Evolutionary conservation across 92 coral and sea anemone genomes (phyloP), one percentile per base, ranked within the genome.

Genomic region (Umimayanthus chanpuru): DNA sequence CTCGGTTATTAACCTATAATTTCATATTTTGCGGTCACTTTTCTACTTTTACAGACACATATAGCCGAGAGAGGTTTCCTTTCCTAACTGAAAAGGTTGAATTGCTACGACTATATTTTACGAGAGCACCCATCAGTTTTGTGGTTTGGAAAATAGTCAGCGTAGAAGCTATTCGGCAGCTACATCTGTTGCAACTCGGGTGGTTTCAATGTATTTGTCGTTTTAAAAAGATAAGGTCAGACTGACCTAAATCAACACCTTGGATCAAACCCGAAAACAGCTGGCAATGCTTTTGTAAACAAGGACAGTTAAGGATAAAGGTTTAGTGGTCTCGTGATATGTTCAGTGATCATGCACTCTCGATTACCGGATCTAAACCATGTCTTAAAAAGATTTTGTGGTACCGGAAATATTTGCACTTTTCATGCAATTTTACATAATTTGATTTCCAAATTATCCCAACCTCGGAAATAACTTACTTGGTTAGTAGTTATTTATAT

Each of bases 321-420:
- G 14, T 49, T 64, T 44, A 7, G 43, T 23, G 49, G 38, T 83
- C 43, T 41, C 64, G 28, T 66, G 86, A 66, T 21, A 61, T 20
- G 38, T 23, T n/a, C n/a, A n/a, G n/a, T 36, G 53, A 61, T 56
- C 73, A 81, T 8, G 30, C 25, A 44, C 36, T 26, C 74, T 55
- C 44, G 66, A 32, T 15, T 68, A 47, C 65, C 66, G 68, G 43
- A 56, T 79, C 44, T 15, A 50, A 68, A 25, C 64, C 65, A 68
- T 43, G 25, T 82, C 64, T 68, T 32, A 32, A 32, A 32, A 32
- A 32, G 36, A 32, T 32, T 6, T 70, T 21, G 21, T 68, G 66
- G 65, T 68, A 70, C 76, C 87, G 87, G 87, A 83, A 83, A 83
- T 29, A 43, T 70, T 67, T 26, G 76, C 75, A 82, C 47, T 66